Evolutionary conservation across 2,113 vertebrate species (phyloP), one percentile per base, ranked within the genome.

Genomic region (Perca flavescens): DNA sequence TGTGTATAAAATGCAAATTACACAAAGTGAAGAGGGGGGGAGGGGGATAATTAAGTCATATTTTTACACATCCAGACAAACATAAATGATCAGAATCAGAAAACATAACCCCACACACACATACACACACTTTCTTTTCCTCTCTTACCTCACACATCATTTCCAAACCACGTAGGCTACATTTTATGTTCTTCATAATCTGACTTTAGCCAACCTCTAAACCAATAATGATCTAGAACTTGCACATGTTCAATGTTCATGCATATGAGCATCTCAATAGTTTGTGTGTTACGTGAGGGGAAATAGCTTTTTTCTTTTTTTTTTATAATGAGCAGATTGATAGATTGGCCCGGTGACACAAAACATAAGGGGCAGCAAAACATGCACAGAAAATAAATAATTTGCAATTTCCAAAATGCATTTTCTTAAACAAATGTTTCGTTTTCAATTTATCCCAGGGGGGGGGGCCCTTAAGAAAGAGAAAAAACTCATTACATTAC

Each of bases 1-100:
- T 80, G 87, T 93, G 93, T 91, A 91, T 82, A 90, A 94, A 93
- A 94, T 89, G 80, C 84, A 73, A 92, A 88, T 92, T 83, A 90
- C 89, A 92, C 49, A 80, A 86, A 87, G 66, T 84, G 78, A 89
- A 84, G 5, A 5, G 34, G 34, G 34, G 34, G 31, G 31, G 31
- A 3, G 31, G 31, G 31, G 34, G 34, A 5, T 6, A 43, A 92
- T 89, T 84, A 77, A 88, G 84, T 86, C 75, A 81, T 88, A 61
- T 83, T 77, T 74, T 71, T 68, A 84, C 54, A 80, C 64, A 77
- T 81, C 65, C 69, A 67, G 61, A 77, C 36, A 6, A 87, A 68
- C 75, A 81, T 81, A 82, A 43, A 70, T 71, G 79, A 72, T 83
- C 75, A 68, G 68, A 80, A 85, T 90, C 62, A 69, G 71, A 79